Base-by-base conservation (phyloP, 2,888 invertebrate species). In the Phania funesta region DNA sequence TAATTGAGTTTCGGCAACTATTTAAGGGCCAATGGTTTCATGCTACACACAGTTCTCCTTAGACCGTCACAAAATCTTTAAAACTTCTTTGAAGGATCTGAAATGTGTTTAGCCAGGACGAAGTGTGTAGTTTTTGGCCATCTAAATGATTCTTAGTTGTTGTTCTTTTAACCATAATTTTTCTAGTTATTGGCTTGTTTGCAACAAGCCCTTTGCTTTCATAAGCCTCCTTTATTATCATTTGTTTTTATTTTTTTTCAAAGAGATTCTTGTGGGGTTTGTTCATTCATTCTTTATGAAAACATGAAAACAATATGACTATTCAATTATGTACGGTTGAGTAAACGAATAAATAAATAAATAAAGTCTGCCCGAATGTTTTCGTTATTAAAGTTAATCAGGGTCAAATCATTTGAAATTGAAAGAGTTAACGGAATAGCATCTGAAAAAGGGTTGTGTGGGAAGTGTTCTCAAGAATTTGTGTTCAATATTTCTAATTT, bases 1-100 rank as follows among this genome's bases (percentile, higher is more conserved):
- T 89, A 89, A 89, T 89, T 89, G 89, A 89, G 88, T 89, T 89
- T 89, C 88, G 88, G 88, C 88, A 77, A 82, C 71, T 79, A 76
- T 80, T 85, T 83, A 74, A 64, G 35, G 22, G 13, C 29, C 4
- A 24, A 24, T 2, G 13, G n/a, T n/a, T n/a, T n/a, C n/a, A 13
- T 3, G 3, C 13, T 13, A 48, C 22, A 48, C 20, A 22, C 5
- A 20, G 22, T 5, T 5, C 11, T 6, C 6, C 13, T 38, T 13
- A 3, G 11, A 5, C 13, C 4, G 13, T 9, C 35, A 11, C 5
- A 38, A 38, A 38, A 1, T 13, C 11, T n/a, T 38, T 6, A 22
- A 44, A 44, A 48, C 0, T 48, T 48, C 3, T 6, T 13, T 16
- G 16, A 3, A 3, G 0, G 7, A 9, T n/a, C 5, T 8, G 16